These are phyloP conservation scores for Emesis russula DNA, from an alignment of 2,888 invertebrate species.

Conservation along the genomic window DNA sequence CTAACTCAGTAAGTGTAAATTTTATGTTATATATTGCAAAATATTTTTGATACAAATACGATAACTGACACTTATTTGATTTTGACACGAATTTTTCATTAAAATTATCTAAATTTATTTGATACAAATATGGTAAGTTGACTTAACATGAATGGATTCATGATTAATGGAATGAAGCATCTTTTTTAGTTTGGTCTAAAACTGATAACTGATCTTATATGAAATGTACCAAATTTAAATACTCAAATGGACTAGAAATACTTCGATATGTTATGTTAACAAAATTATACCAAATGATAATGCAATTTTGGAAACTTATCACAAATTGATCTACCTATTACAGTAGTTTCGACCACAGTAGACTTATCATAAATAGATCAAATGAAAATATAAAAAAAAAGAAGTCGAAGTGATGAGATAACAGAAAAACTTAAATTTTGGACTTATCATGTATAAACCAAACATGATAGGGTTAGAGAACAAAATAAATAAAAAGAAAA, in stretches of 20 bases:
- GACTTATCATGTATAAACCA: slow-evolving; percentile 7
- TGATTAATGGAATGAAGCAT: slow-evolving; percentile 15
- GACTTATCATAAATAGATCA: slow-evolving; percentile 15
- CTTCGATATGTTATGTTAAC: slow-evolving; percentile 15
- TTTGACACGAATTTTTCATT: slow-evolving; percentile 15
- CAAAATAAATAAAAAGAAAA: too few species aligned
- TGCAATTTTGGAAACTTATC: slow-evolving; percentile 15
- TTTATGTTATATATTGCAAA: slow-evolving; percentile 8
- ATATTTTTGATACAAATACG: slow-evolving; percentile 8
- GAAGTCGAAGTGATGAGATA: slow-evolving; percentile 15
- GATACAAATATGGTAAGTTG: slow-evolving; percentile 15
- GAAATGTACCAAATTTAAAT: slow-evolving; percentile 15
- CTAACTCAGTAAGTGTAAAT: slow-evolving; percentile 8
- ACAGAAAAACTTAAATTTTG: slow-evolving; percentile 15
- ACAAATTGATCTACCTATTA: slow-evolving; percentile 15
- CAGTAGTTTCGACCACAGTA: slow-evolving; percentile 15
- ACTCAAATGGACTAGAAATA: slow-evolving; percentile 15
- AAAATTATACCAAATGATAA: slow-evolving; percentile 15
- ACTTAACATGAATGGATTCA: slow-evolving; percentile 15
- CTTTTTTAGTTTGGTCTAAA: slow-evolving; percentile 15
- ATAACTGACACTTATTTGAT: slow-evolving; percentile 14
- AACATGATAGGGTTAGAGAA: background rate
- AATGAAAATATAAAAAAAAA: background rate
- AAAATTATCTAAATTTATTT: slow-evolving; percentile 15
- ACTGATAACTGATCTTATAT: slow-evolving; percentile 15